Percentiles rank a stretch among this genome's conserved stretches.
Evolutionary conservation across 2,113 vertebrate species (phyloP).

Genomic region (Trochalopteron elliotii): DNA sequence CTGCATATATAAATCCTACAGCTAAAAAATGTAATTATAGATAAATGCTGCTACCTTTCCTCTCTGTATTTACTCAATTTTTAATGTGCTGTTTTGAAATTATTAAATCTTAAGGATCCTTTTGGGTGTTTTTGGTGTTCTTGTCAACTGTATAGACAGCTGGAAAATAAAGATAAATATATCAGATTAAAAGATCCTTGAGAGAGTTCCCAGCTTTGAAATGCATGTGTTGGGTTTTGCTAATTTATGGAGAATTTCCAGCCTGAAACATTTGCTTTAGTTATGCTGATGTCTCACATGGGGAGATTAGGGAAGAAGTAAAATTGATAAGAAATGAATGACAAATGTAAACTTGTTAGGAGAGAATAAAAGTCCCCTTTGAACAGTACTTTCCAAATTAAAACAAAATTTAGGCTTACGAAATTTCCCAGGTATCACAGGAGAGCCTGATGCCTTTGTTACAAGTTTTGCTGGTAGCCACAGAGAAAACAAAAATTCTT

Average conservation of each 20-base stretch:
- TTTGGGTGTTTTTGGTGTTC: background rate
- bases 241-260: slow-evolving; percentile 1
- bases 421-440: background rate
- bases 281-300: background rate
- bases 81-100: slow-evolving; percentile 5
- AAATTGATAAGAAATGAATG: background rate
- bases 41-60: background rate
- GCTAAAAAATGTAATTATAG: background rate
- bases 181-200: slow-evolving; percentile 13
- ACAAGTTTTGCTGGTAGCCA: background rate
- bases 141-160: background rate
- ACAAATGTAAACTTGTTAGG: background rate
- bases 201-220: slow-evolving; percentile 15
- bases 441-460: background rate
- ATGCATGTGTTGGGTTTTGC: background rate
- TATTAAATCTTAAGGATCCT: background rate
- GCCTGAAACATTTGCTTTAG: background rate
- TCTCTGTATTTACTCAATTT: background rate
- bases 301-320: background rate
- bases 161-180: slow-evolving; percentile 40
- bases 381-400: background rate
- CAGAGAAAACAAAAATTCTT: background rate
- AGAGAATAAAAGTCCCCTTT: background rate
- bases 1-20: background rate
- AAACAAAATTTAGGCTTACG: background rate